A percentile compares a stretch with the other conserved stretches of the same genome.
phyloP scores from a whole-genome alignment of 2,113 vertebrate species.

The Mastomys natalensis region DNA sequence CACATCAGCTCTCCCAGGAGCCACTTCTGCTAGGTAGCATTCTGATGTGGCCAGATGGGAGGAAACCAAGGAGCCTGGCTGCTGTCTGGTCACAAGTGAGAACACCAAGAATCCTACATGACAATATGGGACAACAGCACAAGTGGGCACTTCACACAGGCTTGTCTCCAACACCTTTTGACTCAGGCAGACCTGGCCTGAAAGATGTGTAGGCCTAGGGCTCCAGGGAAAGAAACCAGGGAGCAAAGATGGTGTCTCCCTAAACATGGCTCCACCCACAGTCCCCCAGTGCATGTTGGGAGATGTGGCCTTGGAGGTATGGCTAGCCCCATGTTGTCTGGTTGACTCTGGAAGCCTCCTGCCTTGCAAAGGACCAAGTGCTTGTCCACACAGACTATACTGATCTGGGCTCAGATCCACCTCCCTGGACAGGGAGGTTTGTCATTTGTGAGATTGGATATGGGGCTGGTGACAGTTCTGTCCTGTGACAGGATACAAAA shows the following conservation, averaged over 20 bases:
- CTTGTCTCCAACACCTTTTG: neutral
- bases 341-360: neutral
- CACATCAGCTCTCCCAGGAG: neutral
- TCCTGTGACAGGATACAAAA: neutral
- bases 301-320: neutral
- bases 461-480: no score
- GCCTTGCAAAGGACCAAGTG: no score
- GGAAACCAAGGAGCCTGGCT: neutral
- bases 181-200: neutral
- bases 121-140: rapidly evolving
- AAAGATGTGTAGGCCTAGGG: neutral
- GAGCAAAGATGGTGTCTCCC: neutral
- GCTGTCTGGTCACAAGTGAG: neutral
- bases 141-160: rapidly evolving
- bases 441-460: neutral
- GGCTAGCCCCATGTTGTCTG: neutral
- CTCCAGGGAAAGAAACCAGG: neutral
- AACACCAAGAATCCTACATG: neutral
- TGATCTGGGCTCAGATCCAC: neutral
- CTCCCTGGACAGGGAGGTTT: neutral
- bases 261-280: no score
- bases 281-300: neutral
- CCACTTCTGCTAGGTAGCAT: neutral
- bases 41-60: neutral
- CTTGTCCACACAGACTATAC: neutral